These are phyloP conservation scores for Murina feae DNA, from an alignment of 2,113 vertebrate genomes.

Conservation along the genomic window DNA sequence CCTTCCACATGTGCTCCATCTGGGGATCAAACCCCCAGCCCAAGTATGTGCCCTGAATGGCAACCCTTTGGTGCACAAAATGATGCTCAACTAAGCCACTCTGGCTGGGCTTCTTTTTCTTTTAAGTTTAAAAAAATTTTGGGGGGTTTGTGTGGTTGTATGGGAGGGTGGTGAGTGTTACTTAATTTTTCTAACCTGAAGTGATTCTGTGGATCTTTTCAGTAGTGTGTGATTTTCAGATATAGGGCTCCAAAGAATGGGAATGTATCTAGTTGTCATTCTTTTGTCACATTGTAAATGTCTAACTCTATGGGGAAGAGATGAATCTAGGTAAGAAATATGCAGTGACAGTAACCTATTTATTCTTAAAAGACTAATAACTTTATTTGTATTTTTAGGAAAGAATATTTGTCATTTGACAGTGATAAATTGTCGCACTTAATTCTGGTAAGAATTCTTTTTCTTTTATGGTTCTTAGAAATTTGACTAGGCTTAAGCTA, in stretches of 20 bases:
- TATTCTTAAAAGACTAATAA: conserved; percentile 59
- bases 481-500: background rate
- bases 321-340: conserved; percentile 47
- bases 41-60: background rate
- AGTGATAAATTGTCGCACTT: conserved; percentile 75
- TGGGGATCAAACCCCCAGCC: background rate
- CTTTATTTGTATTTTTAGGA: conserved; percentile 78
- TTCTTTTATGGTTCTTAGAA: conserved; percentile 51
- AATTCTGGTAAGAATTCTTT: conserved; percentile 79
- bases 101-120: background rate
- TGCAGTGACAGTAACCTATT: background rate
- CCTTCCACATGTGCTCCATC: background rate
- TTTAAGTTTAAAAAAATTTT: background rate
- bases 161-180: background rate
- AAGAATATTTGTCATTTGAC: conserved; percentile 78
- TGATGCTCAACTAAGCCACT: background rate
- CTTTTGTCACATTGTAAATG: conserved; percentile 24
- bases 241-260: conserved; percentile 74
- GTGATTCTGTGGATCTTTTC: conserved; percentile 73
- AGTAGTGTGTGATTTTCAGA: conserved; percentile 69
- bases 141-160: background rate
- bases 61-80: background rate
- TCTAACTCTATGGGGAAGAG: conserved; percentile 20
- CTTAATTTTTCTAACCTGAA: conserved; percentile 52
- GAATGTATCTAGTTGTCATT: background rate